Percentiles rank a stretch among this genome's conserved stretches.
phyloP scores from a whole-genome alignment of 2,888 invertebrate species.

The Rhabditoides inermis region DNA sequence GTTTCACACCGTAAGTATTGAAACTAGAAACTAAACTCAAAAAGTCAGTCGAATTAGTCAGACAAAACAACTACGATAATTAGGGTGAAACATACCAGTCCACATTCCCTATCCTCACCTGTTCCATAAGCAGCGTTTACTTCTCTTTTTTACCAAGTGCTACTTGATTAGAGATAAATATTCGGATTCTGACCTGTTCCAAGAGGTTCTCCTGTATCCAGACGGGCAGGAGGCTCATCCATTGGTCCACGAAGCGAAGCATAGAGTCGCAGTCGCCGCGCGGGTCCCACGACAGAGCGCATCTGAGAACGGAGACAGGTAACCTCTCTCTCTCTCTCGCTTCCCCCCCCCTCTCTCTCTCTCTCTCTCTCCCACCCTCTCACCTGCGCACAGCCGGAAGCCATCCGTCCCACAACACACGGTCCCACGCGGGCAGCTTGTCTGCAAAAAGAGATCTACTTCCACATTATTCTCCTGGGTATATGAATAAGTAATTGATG shows the following conservation, averaged over 20 bases:
- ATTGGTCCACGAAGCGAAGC: constrained; percentile 70
- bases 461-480: constrained; percentile 7
- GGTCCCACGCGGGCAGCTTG: constrained; percentile 66
- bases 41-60: too few species aligned
- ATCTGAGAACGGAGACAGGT: neutral
- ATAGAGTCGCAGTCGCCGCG: neutral
- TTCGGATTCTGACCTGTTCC: too few species aligned
- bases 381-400: constrained; percentile 71
- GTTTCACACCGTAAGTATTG: too few species aligned
- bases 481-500: too few species aligned
- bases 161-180: too few species aligned
- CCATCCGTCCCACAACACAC: constrained; percentile 80
- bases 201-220: constrained; percentile 78
- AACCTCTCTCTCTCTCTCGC: neutral
- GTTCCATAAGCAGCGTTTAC: too few species aligned
- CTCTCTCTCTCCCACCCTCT: constrained; percentile 9
- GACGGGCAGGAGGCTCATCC: constrained; percentile 71
- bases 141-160: too few species aligned
- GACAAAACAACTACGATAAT: too few species aligned
- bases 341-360: neutral
- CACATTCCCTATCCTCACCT: too few species aligned
- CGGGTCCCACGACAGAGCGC: neutral
- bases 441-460: constrained; percentile 19
- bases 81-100: too few species aligned
- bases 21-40: too few species aligned